Conservation (phyloP, 64 coral and sea anemone species). For the Porites australiensis region DNA sequence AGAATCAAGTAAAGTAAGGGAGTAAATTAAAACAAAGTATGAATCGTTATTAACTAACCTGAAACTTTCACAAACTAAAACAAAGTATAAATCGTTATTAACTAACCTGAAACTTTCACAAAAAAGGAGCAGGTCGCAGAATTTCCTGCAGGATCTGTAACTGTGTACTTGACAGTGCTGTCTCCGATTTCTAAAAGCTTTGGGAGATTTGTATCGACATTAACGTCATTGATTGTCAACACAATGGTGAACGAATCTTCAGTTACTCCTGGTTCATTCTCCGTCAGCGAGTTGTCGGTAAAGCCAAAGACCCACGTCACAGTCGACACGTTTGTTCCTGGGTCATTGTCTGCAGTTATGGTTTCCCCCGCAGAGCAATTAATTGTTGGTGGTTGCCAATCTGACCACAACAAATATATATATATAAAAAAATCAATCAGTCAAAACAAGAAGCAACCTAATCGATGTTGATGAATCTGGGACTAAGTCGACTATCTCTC, state of each 20-base stretch:
- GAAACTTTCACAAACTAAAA: not conserved
- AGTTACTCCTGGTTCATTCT: not conserved
- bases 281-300: conserved; percentile 32
- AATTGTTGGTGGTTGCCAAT: not conserved
- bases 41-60: conserved; percentile 37
- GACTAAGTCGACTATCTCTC: too few relatives aligned
- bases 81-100: too few relatives aligned
- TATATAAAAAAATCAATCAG: not conserved
- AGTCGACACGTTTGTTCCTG: conserved; percentile 6
- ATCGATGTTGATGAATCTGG: too few relatives aligned
- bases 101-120: conserved; percentile 24
- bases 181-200: not conserved
- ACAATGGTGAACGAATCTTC: conserved; percentile 1
- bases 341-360: not conserved
- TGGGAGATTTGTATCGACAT: not conserved
- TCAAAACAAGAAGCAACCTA: too few relatives aligned
- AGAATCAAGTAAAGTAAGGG: too few relatives aligned
- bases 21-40: too few relatives aligned
- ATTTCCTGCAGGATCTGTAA: conserved; percentile 9
- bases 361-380: not conserved
- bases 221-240: not conserved
- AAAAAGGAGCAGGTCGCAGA: not conserved
- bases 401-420: not conserved
- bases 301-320: not conserved
- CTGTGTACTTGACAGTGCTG: conserved; percentile 4